Conservation (phyloP, 2,797 vertebrate species). For the Allobates femoralis region DNA sequence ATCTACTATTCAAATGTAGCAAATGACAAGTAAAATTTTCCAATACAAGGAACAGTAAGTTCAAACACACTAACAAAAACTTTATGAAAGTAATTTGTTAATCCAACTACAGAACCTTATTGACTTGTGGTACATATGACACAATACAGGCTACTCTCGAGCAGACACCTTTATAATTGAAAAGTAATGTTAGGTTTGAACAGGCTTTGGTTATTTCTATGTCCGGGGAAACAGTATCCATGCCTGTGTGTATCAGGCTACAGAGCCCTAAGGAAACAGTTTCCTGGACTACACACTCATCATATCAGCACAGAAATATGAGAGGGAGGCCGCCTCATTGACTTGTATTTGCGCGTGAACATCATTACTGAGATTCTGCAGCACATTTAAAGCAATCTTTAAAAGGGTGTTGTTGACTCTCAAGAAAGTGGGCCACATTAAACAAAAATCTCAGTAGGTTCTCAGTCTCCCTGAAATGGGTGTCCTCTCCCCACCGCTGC, state of each 20-base stretch:
- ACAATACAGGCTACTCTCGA: constrained; percentile 15
- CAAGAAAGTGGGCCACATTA: too few relatives aligned
- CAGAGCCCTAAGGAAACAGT: constrained; percentile 30
- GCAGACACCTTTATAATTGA: constrained; percentile 5
- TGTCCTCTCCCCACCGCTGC: too few relatives aligned
- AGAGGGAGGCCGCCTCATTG: background rate
- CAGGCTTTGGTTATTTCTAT: background rate
- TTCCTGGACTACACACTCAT: constrained; percentile 39
- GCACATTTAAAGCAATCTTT: background rate
- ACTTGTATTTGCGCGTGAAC: background rate
- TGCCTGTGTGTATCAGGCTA: constrained; percentile 33
- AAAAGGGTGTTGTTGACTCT: background rate
- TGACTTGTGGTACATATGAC: constrained; percentile 10
- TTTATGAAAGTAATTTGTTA: background rate
- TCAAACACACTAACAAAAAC: background rate
- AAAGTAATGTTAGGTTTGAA: background rate
- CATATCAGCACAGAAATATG: background rate
- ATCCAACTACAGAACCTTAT: background rate
- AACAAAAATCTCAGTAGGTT: too few relatives aligned
- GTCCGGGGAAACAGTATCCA: constrained; percentile 44
- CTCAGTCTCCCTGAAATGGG: too few relatives aligned
- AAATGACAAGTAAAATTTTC: background rate
- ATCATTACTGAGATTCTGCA: background rate
- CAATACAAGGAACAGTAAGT: background rate
- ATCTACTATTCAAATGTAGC: too few relatives aligned